phyloP scores from a whole-genome alignment of 2,888 invertebrate species.

The Oxystoma pomonae region DNA sequence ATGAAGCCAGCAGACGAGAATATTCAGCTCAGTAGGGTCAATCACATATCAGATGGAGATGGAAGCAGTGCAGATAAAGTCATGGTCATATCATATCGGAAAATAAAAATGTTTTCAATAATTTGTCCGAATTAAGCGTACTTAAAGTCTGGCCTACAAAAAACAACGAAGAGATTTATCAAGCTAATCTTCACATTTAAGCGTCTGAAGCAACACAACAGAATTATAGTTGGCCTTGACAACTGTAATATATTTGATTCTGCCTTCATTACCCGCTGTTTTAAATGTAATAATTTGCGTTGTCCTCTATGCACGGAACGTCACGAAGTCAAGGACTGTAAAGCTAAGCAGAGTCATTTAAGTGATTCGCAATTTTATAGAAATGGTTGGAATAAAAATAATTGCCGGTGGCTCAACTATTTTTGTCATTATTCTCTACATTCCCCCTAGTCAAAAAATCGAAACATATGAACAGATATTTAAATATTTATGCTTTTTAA shows the following conservation, averaged over 20 bases:
- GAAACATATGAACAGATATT: too few relatives aligned
- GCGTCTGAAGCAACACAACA: background rate
- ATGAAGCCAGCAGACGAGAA: background rate
- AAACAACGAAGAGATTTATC: background rate
- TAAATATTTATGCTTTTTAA: too few relatives aligned
- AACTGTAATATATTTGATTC: background rate
- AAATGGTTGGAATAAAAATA: too few relatives aligned
- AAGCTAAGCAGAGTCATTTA: too few relatives aligned
- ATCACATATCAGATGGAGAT: background rate
- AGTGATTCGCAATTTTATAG: too few relatives aligned
- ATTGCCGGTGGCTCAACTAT: too few relatives aligned
- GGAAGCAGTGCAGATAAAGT: too few relatives aligned
- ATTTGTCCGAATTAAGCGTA: background rate
- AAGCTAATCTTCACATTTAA: background rate
- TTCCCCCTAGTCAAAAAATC: too few relatives aligned
- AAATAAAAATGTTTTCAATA: background rate
- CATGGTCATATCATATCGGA: background rate
- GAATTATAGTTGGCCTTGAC: background rate
- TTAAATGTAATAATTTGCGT: background rate
- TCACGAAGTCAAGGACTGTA: too few relatives aligned
- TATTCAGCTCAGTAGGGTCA: background rate
- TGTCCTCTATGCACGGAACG: too few relatives aligned
- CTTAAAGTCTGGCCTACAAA: background rate
- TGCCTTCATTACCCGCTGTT: background rate
- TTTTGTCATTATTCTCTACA: too few relatives aligned